Evolutionary conservation across 2,113 vertebrate genomes (phyloP), one percentile per base, ranked within the genome.

Genomic region (Scytalopus superciliaris): DNA sequence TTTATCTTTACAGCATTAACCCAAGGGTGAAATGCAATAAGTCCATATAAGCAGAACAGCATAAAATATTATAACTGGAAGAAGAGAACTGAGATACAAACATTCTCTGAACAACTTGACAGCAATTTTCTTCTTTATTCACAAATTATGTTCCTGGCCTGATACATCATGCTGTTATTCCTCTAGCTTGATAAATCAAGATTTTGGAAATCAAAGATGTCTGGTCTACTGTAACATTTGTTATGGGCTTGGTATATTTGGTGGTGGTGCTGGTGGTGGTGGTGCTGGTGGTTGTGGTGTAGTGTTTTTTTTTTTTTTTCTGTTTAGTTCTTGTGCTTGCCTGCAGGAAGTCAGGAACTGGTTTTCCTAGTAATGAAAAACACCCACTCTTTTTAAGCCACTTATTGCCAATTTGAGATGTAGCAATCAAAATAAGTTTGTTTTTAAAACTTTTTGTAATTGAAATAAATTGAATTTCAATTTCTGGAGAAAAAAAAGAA

Each of bases 41-140:
- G 14, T 18, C 66, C 74, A 33, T 33, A 28, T 47, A 47, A 30
- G 30, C 11, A 73, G 5, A 44, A 59, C 19, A 67, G n/a, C 3
- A 40, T 59, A 77, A 70, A 83, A 52, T 40, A 76, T 62, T 39
- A 28, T 6, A 62, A 37, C 7, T 50, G 33, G 33, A 67, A 89
- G 25, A 42, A 8, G 28, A 59, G 7, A 39, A 52, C 31, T 64
- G 25, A 74, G 12, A 57, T 25, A 27, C 6, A 64, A 83, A 72
- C 3, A 35, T 12, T 17, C 5, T 31, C 15, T 73, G 39, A 62
- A 60, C 0, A 1, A 45, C 16, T 25, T 76, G 6, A 9, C 2
- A 39, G 19, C n/a, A 70, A 12, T 33, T 80, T 79, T 55, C 33
- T 76, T 14, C 14, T 84, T 49, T 59, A 17, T 30, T 50, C 15